Percentiles rank a stretch among this genome's conserved stretches.
These are phyloP conservation scores for Aleiodes sp. DNA, from an alignment of 1,140 invertebrate genomes.

Conservation along the genomic window DNA sequence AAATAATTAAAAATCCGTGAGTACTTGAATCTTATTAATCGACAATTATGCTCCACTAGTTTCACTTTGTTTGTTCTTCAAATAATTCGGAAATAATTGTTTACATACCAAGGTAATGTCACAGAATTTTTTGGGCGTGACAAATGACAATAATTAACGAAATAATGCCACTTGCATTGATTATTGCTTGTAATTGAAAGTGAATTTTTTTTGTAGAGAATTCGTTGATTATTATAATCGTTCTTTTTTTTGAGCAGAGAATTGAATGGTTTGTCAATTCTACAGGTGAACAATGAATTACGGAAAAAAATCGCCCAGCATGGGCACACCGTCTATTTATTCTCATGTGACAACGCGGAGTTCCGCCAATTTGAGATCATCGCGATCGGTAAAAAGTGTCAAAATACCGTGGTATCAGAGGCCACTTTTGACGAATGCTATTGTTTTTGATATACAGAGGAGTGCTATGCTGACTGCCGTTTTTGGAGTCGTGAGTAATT, in stretches of 20 bases:
- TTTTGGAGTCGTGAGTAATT: slow-evolving; percentile 75
- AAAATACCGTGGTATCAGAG: slow-evolving; percentile 86
- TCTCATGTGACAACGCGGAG: slow-evolving; percentile 82
- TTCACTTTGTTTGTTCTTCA: background rate
- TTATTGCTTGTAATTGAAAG: background rate
- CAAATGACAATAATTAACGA: background rate
- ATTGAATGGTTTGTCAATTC: background rate
- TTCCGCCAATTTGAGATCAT: slow-evolving; percentile 81
- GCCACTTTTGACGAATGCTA: slow-evolving; percentile 79
- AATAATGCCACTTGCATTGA: background rate
- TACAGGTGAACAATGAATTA: slow-evolving; percentile 66
- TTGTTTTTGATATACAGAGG: slow-evolving; percentile 82
- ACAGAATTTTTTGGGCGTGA: background rate
- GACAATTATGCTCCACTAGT: no score
- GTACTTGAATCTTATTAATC: background rate
- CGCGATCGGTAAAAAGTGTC: slow-evolving; percentile 78
- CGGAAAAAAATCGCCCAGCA: slow-evolving; percentile 76
- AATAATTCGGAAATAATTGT: background rate
- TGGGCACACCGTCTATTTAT: slow-evolving; percentile 85
- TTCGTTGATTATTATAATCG: background rate
- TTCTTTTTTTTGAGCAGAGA: background rate
- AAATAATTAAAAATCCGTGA: background rate
- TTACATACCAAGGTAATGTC: background rate
- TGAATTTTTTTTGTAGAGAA: background rate
- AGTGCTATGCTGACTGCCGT: slow-evolving; percentile 77